These are phyloP conservation scores for Ellobius talpinus DNA, from an alignment of 2,113 vertebrate species.

Conservation along the genomic window DNA sequence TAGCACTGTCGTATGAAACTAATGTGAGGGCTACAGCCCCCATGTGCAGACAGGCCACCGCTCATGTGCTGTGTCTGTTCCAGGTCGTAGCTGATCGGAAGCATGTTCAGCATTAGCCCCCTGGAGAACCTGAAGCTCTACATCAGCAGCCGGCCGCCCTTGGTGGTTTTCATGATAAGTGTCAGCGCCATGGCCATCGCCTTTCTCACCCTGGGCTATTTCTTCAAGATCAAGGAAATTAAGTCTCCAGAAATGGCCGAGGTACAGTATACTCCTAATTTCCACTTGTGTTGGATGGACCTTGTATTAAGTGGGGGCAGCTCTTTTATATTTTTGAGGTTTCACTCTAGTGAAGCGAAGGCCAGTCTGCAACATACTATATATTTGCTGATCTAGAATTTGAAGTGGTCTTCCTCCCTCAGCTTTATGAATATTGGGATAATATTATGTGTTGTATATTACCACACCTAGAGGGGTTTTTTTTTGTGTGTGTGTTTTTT, in stretches of 20 bases:
- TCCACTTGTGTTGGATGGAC: not conserved
- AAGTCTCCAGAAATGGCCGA: conserved; percentile 97
- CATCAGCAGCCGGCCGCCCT: conserved; percentile 95
- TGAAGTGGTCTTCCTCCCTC: not conserved
- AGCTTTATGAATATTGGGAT: not conserved
- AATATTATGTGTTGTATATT: not conserved
- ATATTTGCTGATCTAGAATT: not conserved
- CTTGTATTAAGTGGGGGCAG: not conserved
- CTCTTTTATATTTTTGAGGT: not conserved
- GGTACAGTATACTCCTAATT: conserved; percentile 84
- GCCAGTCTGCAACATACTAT: not conserved
- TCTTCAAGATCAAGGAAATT: conserved; percentile 99
- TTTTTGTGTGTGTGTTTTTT: not conserved
- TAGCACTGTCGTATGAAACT: not conserved
- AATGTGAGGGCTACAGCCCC: fast-evolving
- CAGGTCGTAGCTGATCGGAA: conserved; percentile 87
- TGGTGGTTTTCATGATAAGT: conserved; percentile 99
- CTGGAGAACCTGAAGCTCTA: conserved; percentile 97
- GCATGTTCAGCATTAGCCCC: conserved; percentile 91
- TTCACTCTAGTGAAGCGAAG: not conserved
- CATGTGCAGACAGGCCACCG: not conserved
- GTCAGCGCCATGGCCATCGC: conserved; percentile 98
- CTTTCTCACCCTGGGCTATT: conserved; percentile 98
- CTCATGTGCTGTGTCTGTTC: conserved; percentile 1
- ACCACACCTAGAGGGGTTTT: not conserved